Evolutionary conservation across 2,113 vertebrate species (phyloP), one percentile per base, ranked within the genome.

Genomic region (Prunella fulvescens): DNA sequence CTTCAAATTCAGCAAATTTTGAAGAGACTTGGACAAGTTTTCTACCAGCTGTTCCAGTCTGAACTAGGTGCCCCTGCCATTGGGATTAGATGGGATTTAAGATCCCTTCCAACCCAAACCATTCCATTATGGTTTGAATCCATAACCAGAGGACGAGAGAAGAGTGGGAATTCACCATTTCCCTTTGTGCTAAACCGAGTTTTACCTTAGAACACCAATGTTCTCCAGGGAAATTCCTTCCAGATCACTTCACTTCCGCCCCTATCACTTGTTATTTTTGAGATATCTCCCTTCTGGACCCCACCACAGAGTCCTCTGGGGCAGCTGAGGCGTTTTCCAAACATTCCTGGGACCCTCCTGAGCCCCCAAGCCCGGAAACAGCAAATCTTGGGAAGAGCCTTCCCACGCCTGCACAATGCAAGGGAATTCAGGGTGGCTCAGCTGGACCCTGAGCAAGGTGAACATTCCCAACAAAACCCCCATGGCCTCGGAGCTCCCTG

Each of bases 211-310:
- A 76, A 80, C 89, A 29, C 19, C 4, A 25, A n/a, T 0, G 11
- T 6, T 72, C 45, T 60, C 37, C 31, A 8, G 50, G 62, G 88
- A 88, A 80, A 83, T 86, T 80, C 88, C 84, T 81, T 35, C 60
- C 92, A 18, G 37, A 74, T 44, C 47, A 8, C 64, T 9, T 35
- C 50, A 37, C 76, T 94, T 94, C 86, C 48, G 0, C 8, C 82
- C 54, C 86, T 82, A 56, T 83, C 94, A 3, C 80, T 91, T 92
- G 88, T 88, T 86, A 12, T 86, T 96, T 85, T 66, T 66, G 45
- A 92, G 88, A 86, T 88, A 88, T 29, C 64, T 22, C 35, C 5
- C 39, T 82, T 19, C 70, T 88, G 74, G 45, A 85, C 54, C 47
- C 31, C 78, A 48, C 58, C 70, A 62, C 29, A 12, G 37, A 61